Base-by-base conservation (phyloP, 2,888 invertebrate species). In the Phanerotoma sp. region DNA sequence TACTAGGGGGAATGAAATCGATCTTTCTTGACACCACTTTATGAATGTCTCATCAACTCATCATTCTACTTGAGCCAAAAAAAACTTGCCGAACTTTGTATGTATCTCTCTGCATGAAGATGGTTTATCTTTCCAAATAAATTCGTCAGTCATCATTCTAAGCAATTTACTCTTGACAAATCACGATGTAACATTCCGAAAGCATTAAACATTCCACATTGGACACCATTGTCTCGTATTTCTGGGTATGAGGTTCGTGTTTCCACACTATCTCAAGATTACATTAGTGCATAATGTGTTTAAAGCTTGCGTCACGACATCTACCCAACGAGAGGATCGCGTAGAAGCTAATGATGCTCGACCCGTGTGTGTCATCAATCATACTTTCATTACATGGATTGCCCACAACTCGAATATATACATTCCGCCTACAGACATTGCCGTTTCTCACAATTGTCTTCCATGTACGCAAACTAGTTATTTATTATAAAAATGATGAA, bases 361-460 rank as follows among this genome's bases (percentile, higher is more conserved):
- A 62, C 60, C 67, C 66, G 67, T 63, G 60, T 38, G 65, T 63
- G 67, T 72, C 75, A 77, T 77, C 75, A 75, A 77, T 77, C 77
- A 76, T 71, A 75, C 73, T 75, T 77, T 75, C 76, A 76, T 77
- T 76, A 75, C 73, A 69, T 67, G 70, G 67, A 76, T 75, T 72
- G 72, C 72, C 61, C 64, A 55, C 62, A 69, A 66, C 67, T 65
- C 61, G 33, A 21, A 18, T 33, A 68, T 71, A 70, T 72, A 68
- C 69, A 68, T 69, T 74, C 60, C 61, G 69, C 69, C 74, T 68
- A 68, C 67, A 69, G 69, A 38, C 15, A 35, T 18, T 20, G 16
- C 13, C 25, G 10, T 11, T 49, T 15, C 11, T 22, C 5, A 21
- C 25, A 42, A 25, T 25, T 42, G 38, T 38, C 38, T 38, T 38